These are phyloP conservation scores for Ichneumon xanthorius DNA, from an alignment of 2,888 invertebrate species.

Conservation along the genomic window DNA sequence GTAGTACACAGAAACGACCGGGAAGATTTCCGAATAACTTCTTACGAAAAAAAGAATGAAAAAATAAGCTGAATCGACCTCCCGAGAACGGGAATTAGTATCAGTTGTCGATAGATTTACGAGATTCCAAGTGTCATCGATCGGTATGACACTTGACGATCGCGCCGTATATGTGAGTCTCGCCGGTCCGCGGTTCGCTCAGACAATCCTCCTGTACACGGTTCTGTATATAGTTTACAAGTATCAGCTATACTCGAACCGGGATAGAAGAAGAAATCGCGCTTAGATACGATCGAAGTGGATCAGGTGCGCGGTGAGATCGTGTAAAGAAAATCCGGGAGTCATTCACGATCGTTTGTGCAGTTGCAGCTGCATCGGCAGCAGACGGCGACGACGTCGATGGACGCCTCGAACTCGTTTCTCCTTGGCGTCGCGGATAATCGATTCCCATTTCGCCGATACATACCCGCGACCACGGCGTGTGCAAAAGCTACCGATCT, in stretches of 20 bases:
- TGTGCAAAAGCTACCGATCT: neutral
- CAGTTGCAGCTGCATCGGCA: constrained; percentile 1
- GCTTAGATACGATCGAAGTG: constrained; percentile 55
- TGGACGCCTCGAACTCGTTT: constrained; percentile 58
- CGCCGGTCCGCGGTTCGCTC: neutral
- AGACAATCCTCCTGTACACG: neutral
- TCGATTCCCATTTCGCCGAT: constrained; percentile 63
- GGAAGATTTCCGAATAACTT: constrained; percentile 6
- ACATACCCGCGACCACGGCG: constrained; percentile 37
- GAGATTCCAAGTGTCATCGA: constrained; percentile 44
- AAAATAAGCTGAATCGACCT: constrained; percentile 25
- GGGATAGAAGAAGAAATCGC: constrained; percentile 34
- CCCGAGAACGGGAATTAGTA: constrained; percentile 41
- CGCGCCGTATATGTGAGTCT: constrained; percentile 36
- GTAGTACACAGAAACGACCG: neutral
- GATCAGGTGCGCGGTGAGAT: constrained; percentile 57
- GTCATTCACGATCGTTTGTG: constrained; percentile 41
- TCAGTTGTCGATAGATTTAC: constrained; percentile 43
- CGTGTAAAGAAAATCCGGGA: constrained; percentile 64
- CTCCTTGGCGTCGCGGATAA: constrained; percentile 56
- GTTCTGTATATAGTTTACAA: neutral
- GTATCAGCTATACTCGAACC: constrained; percentile 7
- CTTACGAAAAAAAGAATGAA: neutral
- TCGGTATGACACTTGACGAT: constrained; percentile 48
- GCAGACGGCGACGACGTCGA: neutral